Base-by-base conservation (phyloP, 2,888 invertebrate species). In the Dasysyrphus tricinctus region DNA sequence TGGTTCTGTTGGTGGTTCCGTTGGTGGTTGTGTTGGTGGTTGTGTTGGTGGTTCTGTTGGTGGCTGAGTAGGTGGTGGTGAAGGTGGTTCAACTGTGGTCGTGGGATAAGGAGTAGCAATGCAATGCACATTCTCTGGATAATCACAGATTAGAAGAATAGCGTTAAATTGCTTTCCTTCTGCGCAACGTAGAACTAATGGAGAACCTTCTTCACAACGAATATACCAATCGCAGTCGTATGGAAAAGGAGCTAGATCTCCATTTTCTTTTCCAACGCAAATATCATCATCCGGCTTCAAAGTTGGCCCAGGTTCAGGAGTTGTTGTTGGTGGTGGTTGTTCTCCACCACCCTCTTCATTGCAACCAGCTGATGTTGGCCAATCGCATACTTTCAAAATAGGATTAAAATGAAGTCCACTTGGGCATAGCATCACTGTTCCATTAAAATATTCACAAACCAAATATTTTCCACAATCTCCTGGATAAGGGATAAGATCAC, bases 161-260 rank as follows among this genome's bases (percentile, higher is more conserved):
- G 90, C 88, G 88, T 90, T 90, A 8, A 89, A 90, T 0, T 89
- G 74, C 81, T 88, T 34, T 5, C 80, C 44, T 1, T 78, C 67
- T 7, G 88, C 84, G 56, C 91, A 91, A 0, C 83, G 39, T 0
- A 75, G 57, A 39, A 91, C n/a, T 0, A 80, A 7, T 1, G 89
- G 88, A 3, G 87, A 34, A 8, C 85, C 63, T 16, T 88, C 42
- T 19, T 75, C 49, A 24, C 91, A 91, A 4, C 81, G 70, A 47
- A 91, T 79, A 39, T 85, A 91, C 88, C 89, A 86, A 0, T 88
- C 80, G 19, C 91, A 91, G 57, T 91, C 88, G 4, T 51, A 88
- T 0, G 88, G 89, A 69, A 90, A 90, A 0, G 91, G 90, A 0
- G 89, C 47, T 0, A 88, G 75, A 0, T 82, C 77, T 3, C 88